Percentiles rank a stretch among this genome's conserved stretches.
These are phyloP conservation scores for Pseudorectes ferrugineus DNA, from an alignment of 2,113 vertebrate species.

Conservation along the genomic window DNA sequence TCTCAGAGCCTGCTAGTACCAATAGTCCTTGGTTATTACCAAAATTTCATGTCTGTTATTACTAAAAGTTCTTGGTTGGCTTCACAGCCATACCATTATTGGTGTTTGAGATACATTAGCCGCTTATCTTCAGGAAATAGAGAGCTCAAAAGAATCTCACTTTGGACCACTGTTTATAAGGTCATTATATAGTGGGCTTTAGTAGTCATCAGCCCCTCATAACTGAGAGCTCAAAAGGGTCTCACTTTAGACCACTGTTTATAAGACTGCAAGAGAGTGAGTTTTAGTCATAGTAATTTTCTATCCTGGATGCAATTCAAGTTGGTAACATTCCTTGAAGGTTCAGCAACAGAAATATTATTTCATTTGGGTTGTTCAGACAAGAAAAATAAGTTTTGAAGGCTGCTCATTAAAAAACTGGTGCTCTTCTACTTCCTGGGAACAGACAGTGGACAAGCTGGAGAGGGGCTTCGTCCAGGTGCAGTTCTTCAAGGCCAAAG, in stretches of 20 bases:
- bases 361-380: not conserved
- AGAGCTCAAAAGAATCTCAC: not conserved
- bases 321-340: not conserved
- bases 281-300: not conserved
- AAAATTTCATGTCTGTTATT: not conserved
- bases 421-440: not conserved
- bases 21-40: not conserved
- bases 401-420: not conserved
- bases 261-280: not conserved
- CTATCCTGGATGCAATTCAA: not conserved
- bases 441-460: not conserved
- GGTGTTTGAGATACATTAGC: not conserved
- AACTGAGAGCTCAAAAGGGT: fast-evolving
- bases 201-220: not conserved
- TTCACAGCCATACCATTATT: not conserved
- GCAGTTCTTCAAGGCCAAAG: not conserved
- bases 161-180: not conserved
- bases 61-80: not conserved
- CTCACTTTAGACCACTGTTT: not conserved
- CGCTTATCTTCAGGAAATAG: not conserved
- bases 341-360: not conserved
- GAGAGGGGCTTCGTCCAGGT: not conserved
- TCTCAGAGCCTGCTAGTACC: no score
- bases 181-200: not conserved
- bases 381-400: not conserved